Conservation (phyloP, 2,888 invertebrate species). For the Drosophila anomalipes region DNA sequence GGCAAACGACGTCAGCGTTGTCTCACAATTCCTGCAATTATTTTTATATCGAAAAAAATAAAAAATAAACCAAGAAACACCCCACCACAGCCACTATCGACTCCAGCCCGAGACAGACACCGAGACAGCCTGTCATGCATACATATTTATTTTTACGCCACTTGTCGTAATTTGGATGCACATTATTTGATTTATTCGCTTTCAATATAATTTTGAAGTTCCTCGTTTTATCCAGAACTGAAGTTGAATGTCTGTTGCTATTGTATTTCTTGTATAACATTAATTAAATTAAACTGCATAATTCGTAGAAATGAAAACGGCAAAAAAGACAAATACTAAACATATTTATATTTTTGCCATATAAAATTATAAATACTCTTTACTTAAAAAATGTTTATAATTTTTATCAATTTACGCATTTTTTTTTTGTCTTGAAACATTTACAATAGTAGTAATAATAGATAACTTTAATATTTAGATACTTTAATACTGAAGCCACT, state of each 20-base stretch:
- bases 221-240: conserved; percentile 65
- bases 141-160: conserved; percentile 46
- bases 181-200: conserved; percentile 79
- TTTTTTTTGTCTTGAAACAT: not conserved
- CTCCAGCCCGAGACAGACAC: conserved; percentile 29
- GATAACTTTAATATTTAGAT: too few relatives aligned
- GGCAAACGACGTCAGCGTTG: conserved; percentile 52
- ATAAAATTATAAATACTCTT: conserved; percentile 8
- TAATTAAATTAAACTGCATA: conserved; percentile 45
- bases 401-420: not conserved
- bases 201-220: conserved; percentile 68
- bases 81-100: conserved; percentile 51
- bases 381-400: not conserved
- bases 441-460: not conserved
- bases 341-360: conserved; percentile 3
- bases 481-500: not conserved
- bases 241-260: conserved; percentile 21
- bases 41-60: conserved; percentile 75
- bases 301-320: conserved; percentile 56
- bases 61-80: conserved; percentile 43
- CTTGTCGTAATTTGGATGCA: conserved; percentile 74
- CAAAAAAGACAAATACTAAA: conserved; percentile 4
- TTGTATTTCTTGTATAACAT: conserved; percentile 34
- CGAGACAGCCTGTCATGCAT: conserved; percentile 57
- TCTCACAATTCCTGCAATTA: conserved; percentile 81